Percentiles rank a stretch among this genome's conserved stretches.
phyloP scores from a whole-genome alignment of 2,888 invertebrate species.

The Tetanocera ferruginea region DNA sequence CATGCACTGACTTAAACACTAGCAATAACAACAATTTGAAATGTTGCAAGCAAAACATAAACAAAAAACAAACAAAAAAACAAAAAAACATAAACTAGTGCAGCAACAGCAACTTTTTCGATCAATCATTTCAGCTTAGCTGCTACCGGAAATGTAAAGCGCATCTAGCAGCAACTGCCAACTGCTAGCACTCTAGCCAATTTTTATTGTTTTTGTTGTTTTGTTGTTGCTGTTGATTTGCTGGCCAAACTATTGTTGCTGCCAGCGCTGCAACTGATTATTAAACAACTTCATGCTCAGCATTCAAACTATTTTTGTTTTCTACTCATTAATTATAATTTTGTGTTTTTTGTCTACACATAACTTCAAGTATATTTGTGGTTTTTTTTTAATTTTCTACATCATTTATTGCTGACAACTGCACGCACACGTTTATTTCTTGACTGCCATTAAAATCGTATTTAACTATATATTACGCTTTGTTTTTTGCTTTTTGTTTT shows the following conservation, averaged over 20 bases:
- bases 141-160: background rate
- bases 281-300: background rate
- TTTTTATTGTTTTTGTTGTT: background rate
- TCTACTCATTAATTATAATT: background rate
- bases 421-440: too few relatives aligned
- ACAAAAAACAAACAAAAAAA: conserved; percentile 16
- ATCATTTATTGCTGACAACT: too few relatives aligned
- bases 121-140: conserved; percentile 21
- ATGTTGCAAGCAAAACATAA: conserved; percentile 1
- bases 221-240: background rate
- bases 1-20: background rate
- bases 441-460: too few relatives aligned
- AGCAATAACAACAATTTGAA: background rate
- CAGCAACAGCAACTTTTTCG: conserved; percentile 6
- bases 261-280: too few relatives aligned
- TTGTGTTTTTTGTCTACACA: background rate
- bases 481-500: too few relatives aligned
- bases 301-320: background rate
- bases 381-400: too few relatives aligned
- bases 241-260: too few relatives aligned
- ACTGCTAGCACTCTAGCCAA: background rate
- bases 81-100: background rate
- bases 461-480: too few relatives aligned
- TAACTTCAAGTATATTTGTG: background rate
- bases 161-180: too few relatives aligned